Base-by-base conservation (phyloP, 1,140 invertebrate genomes). In the Procambarus clarkii region DNA sequence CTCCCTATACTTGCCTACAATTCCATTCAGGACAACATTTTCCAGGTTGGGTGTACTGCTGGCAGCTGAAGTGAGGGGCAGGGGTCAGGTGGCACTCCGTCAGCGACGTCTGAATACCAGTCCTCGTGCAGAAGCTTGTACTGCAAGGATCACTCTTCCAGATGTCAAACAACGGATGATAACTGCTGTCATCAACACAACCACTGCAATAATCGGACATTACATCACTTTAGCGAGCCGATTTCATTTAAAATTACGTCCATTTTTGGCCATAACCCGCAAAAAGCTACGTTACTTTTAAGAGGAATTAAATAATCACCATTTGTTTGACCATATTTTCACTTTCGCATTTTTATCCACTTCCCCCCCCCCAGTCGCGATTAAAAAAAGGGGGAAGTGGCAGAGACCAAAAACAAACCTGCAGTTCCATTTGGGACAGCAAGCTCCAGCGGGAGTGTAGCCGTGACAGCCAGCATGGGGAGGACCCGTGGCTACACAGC, bases 361-460 rank as follows among this genome's bases (percentile, higher is more conserved):
- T 34, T 34, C 34, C 34, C 34, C 34, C 34, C 34, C 34, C 34
- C 0, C 34, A 34, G 34, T 34, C 34, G 34, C 34, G 34, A 34
- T 34, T 34, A 34, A 34, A 34, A 1, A 34, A 34, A 34, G 1
- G 34, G 34, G 34, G 34, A 34, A 34, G 34, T 34, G 34, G 34
- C 34, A 34, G 34, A 34, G 34, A 34, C 34, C 34, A 34, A 34
- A 34, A 34, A 34, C 34, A 34, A 34, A 82, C 80, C 80, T 82
- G 80, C 80, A 82, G 21, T 82, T 82, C 80, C 80, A 82, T 7
- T 34, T 18, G n/a, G 80, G 5, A 82, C 80, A 82, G n/a, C 80
- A 82, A 24, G 46, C 21, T 58, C 80, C 50, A 3, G 15, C 80
- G 11, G 80, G 80, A 1, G 44, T 60, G 80, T 82, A 82, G 3